Evolutionary conservation across 2,888 invertebrate species (phyloP).

Genomic region (Drosophila quinaria): DNA sequence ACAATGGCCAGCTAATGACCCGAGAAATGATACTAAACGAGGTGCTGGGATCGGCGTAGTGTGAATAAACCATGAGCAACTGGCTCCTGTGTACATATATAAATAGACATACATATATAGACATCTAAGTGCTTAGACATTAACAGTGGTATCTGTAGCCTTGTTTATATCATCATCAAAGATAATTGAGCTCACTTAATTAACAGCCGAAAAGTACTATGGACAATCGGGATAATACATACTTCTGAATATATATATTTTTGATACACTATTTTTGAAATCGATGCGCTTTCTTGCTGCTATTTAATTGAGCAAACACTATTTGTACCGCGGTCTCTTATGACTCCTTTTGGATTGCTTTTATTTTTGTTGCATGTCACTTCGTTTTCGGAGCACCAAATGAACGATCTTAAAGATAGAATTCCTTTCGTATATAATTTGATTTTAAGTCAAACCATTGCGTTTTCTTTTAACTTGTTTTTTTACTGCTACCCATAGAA

Average conservation of each 20-base stretch:
- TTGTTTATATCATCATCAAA: constrained; percentile 37
- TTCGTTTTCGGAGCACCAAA: constrained; percentile 72
- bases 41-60: constrained; percentile 83
- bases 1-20: constrained; percentile 83
- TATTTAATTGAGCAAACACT: constrained; percentile 28
- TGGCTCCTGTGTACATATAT: constrained; percentile 66
- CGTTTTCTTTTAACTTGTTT: constrained; percentile 39
- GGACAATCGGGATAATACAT: constrained; percentile 8
- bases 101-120: constrained; percentile 47
- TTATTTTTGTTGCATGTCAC: constrained; percentile 55
- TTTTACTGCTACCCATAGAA: constrained; percentile 5
- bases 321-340: constrained; percentile 19
- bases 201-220: constrained; percentile 14
- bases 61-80: constrained; percentile 5
- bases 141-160: constrained; percentile 43
- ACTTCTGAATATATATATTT: constrained; percentile 40
- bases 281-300: constrained; percentile 8
- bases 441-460: constrained; percentile 53
- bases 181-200: constrained; percentile 18
- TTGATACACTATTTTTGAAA: constrained; percentile 50
- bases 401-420: constrained; percentile 43
- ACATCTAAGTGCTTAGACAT: constrained; percentile 55
- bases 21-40: constrained; percentile 84
- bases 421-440: constrained; percentile 70
- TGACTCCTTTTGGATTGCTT: constrained; percentile 29